A percentile compares a stretch with the other conserved stretches of the same genome.
Evolutionary conservation across 1,140 invertebrate genomes (phyloP).

Genomic region (Brachionus calyciflorus): DNA sequence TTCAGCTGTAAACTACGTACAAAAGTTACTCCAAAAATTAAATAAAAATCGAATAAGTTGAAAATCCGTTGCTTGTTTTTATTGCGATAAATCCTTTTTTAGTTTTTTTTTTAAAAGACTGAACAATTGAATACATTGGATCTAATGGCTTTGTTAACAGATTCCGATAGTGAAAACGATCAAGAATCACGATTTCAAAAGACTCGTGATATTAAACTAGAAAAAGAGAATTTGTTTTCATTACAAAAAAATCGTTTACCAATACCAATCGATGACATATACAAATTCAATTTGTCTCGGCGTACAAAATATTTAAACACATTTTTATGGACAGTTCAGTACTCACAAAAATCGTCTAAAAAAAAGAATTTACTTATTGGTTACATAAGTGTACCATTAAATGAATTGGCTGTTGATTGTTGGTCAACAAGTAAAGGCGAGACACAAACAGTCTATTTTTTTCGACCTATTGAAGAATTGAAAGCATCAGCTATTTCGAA

Average conservation of each 20-base stretch:
- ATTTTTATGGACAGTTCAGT: conserved; percentile 14
- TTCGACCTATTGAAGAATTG: conserved; percentile 36
- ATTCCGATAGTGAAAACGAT: neutral
- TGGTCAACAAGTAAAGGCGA: conserved; percentile 28
- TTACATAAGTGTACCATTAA: neutral
- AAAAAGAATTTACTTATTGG: conserved; percentile 25
- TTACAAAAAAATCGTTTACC: neutral
- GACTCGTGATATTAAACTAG: neutral
- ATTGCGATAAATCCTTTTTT: too few species aligned
- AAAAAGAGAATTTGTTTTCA: conserved; percentile 31
- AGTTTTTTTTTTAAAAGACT: neutral
- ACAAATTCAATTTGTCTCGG: neutral
- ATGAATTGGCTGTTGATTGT: conserved; percentile 30
- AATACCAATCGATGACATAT: conserved; percentile 3
- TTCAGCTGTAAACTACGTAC: too few species aligned
- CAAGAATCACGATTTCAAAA: neutral
- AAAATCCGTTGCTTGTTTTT: too few species aligned
- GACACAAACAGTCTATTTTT: conserved; percentile 2
- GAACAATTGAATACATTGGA: neutral
- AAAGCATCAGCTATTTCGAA: conserved; percentile 14
- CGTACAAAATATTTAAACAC: conserved; percentile 11
- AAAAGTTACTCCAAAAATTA: too few species aligned
- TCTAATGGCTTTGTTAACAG: neutral
- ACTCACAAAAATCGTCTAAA: neutral
- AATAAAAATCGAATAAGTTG: too few species aligned